Evolutionary conservation across 1,140 invertebrate species (phyloP).

Genomic region (Eurosta solidaginis): DNA sequence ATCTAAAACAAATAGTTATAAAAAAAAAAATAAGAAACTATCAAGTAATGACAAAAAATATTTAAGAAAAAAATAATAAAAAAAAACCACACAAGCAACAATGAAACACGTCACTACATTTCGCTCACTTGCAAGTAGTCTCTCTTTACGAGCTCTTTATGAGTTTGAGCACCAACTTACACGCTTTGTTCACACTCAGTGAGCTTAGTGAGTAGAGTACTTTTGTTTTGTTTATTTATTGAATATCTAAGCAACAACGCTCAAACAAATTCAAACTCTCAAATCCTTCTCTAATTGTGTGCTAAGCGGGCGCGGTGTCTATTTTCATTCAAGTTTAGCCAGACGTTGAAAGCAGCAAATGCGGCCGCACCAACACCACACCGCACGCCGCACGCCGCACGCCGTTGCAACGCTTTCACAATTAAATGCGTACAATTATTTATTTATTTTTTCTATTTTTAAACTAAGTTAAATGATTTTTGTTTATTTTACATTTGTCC

Average conservation of each 20-base stretch:
- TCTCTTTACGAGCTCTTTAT: background rate
- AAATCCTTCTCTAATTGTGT: no score
- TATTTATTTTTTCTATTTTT: constrained; percentile 25
- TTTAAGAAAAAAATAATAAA: no score
- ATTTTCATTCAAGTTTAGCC: constrained; percentile 5
- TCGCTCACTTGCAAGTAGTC: background rate
- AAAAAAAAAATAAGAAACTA: background rate
- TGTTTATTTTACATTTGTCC: background rate
- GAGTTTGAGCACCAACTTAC: background rate
- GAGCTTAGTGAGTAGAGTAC: background rate
- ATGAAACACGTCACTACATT: background rate
- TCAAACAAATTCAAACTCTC: background rate
- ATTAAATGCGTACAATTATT: constrained; percentile 7
- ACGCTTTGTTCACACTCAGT: background rate
- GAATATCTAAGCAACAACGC: background rate
- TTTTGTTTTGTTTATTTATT: no score
- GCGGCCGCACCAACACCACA: background rate
- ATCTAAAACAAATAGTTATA: background rate
- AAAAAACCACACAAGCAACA: background rate
- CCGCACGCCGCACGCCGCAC: background rate
- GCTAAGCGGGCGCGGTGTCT: background rate
- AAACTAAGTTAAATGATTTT: no score
- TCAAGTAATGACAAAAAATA: no score
- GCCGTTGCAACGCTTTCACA: background rate
- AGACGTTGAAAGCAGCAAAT: no score